Evolutionary conservation across 2,888 invertebrate genomes (phyloP).

Genomic region (Campoletis raptor): DNA sequence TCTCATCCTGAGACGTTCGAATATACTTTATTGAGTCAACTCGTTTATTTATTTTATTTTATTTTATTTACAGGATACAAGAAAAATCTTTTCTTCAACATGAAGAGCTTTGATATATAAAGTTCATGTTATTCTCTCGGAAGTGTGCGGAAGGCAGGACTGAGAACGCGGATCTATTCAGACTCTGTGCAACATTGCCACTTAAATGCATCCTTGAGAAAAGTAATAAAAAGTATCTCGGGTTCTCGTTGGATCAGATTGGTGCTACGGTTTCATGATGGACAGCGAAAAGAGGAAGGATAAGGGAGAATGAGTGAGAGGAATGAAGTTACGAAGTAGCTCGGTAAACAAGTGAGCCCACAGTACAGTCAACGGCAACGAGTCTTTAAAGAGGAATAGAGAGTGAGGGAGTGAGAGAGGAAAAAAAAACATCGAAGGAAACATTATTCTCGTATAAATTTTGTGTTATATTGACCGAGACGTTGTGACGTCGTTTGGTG

Average conservation of each 20-base stretch:
- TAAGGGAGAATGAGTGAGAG: slow-evolving; percentile 21
- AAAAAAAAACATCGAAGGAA: slow-evolving; percentile 3
- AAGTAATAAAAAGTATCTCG: slow-evolving; percentile 80
- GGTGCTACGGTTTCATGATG: slow-evolving; percentile 3
- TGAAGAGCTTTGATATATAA: slow-evolving; percentile 38
- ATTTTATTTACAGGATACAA: not conserved
- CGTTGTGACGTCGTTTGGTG: slow-evolving; percentile 18
- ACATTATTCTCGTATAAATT: slow-evolving; percentile 24
- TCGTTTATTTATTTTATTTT: too few species aligned
- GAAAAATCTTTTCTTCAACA: slow-evolving; percentile 18
- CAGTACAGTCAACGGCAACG: slow-evolving; percentile 24
- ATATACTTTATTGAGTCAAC: not conserved
- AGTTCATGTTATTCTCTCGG: slow-evolving; percentile 10
- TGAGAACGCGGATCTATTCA: slow-evolving; percentile 25
- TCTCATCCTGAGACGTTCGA: not conserved
- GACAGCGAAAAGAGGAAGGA: slow-evolving; percentile 6
- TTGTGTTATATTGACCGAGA: slow-evolving; percentile 37
- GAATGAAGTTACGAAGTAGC: slow-evolving; percentile 34
- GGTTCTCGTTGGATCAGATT: slow-evolving; percentile 53
- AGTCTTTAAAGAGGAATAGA: slow-evolving; percentile 21
- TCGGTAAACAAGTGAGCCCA: slow-evolving; percentile 11
- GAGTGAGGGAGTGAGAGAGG: not conserved
- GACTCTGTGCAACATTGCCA: slow-evolving; percentile 67
- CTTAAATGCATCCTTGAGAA: slow-evolving; percentile 77
- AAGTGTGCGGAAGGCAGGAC: slow-evolving; percentile 21